Conservation (phyloP, 2,797 vertebrate genomes). For the Acrossocheilus fasciatus region DNA sequence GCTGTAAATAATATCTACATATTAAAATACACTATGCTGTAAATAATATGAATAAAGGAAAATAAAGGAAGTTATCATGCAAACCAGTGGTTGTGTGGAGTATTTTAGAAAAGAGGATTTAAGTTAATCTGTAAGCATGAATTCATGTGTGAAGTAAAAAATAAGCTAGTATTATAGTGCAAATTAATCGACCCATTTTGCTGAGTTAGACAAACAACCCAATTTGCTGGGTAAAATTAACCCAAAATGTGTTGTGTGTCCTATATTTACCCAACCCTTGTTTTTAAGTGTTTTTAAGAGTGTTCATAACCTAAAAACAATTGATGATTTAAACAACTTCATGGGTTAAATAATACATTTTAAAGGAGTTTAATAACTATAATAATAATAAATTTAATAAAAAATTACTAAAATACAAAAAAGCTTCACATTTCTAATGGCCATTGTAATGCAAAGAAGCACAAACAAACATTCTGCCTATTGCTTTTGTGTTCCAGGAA, state of each 20-base stretch:
- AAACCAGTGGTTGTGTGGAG: too few relatives aligned
- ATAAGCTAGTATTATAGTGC: too few relatives aligned
- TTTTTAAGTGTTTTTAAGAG: not conserved
- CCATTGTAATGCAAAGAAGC: not conserved
- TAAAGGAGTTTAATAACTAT: not conserved
- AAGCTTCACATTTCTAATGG: not conserved
- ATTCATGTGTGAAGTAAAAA: not conserved
- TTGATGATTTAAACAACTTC: not conserved
- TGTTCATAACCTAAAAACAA: not conserved
- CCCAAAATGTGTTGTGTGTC: not conserved
- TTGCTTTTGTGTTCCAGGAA: not conserved
- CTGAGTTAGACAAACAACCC: too few relatives aligned
- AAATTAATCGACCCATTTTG: too few relatives aligned
- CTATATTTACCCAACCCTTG: not conserved
- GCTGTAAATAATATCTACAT: too few relatives aligned
- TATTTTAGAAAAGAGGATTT: too few relatives aligned
- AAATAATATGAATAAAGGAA: too few relatives aligned
- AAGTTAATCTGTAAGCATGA: too few relatives aligned
- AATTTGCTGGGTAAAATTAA: not conserved
- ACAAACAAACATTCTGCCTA: not conserved
- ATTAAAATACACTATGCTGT: too few relatives aligned
- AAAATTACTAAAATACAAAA: not conserved
- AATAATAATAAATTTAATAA: too few relatives aligned
- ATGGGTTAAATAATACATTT: not conserved
- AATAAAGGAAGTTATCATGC: too few relatives aligned